Conservation (phyloP, 1,140 invertebrate species). For the Drosophila obscura region DNA sequence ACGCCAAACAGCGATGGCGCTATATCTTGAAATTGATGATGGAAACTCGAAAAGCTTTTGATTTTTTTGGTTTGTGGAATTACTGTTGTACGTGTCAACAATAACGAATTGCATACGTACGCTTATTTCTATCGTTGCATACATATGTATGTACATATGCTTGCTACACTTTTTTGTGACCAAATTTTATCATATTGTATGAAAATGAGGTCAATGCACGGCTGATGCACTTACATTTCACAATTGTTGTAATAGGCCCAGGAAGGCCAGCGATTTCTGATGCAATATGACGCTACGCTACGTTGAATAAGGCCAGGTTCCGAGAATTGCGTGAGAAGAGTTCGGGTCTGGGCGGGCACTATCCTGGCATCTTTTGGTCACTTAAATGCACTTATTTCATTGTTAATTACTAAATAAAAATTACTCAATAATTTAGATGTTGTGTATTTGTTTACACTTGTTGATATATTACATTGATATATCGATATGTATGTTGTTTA, state of each 20-base stretch:
- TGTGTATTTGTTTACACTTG: too few species aligned
- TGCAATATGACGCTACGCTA: conserved; percentile 18
- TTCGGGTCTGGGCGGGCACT: too few species aligned
- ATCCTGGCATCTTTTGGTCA: too few species aligned
- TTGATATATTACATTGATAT: too few species aligned
- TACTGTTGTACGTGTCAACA: conserved; percentile 21
- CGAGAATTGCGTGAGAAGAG: background rate
- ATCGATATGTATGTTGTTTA: too few species aligned
- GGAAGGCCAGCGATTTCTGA: conserved; percentile 17
- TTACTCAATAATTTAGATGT: too few species aligned
- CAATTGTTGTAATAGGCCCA: conserved; percentile 29
- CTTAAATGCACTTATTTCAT: too few species aligned
- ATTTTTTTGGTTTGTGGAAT: conserved; percentile 1
- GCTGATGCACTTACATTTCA: conserved; percentile 37
- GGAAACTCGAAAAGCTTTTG: conserved; percentile 19
- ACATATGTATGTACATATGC: background rate
- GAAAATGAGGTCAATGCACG: conserved; percentile 31
- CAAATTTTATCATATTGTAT: conserved; percentile 27
- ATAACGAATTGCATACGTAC: conserved; percentile 1
- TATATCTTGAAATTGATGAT: conserved; percentile 37
- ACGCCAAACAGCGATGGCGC: conserved; percentile 5
- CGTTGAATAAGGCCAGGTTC: too few species aligned
- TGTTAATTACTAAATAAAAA: too few species aligned
- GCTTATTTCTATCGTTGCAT: conserved; percentile 2
- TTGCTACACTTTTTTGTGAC: background rate